Evolutionary conservation across 2,888 invertebrate species (phyloP), one percentile per base, ranked within the genome.

Genomic region (Ennomos quercinarius): DNA sequence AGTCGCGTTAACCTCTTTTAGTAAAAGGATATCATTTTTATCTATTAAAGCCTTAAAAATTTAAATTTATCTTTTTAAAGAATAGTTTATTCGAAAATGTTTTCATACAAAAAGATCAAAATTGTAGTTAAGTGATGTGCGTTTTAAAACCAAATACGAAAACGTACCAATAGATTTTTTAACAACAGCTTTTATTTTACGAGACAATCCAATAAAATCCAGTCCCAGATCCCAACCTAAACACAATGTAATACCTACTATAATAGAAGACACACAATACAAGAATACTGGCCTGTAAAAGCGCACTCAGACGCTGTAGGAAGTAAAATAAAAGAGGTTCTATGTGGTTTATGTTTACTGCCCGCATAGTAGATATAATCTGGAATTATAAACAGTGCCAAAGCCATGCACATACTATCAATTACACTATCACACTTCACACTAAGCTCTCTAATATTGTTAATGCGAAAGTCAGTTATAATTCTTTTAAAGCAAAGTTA

Each of bases 241-340:
- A 59, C 57, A 58, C 63, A 44, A 55, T 62, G 55, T 59, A 27
- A 27, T 6, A 35, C 45, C 34, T 45, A 48, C 44, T 59, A 45
- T 52, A 52, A 55, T 34, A 27, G 27, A 27, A 27, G 27, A 40
- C 11, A 58, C 44, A 61, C 45, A 61, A 55, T 51, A 64, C 59
- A 61, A 58, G 60, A 62, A 52, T 47, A 62, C 63, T 56, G 58
- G 57, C 56, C 65, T 54, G 56, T 67, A 63, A 67, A 67, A 67
- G 63, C 61, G 63, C 65, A 65, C 67, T 65, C 63, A 57, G 57
- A 60, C 52, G 60, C 57, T 59, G 59, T 56, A 64, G 61, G 64
- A 59, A 61, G 55, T 62, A 57, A 62, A 65, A 67, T 67, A 65
- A 65, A 63, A 65, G 63, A 63, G 61, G 41, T 58, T 60, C 36